Evolutionary conservation across 2,888 invertebrate species (phyloP).

Genomic region (Diarsia dahlii): DNA sequence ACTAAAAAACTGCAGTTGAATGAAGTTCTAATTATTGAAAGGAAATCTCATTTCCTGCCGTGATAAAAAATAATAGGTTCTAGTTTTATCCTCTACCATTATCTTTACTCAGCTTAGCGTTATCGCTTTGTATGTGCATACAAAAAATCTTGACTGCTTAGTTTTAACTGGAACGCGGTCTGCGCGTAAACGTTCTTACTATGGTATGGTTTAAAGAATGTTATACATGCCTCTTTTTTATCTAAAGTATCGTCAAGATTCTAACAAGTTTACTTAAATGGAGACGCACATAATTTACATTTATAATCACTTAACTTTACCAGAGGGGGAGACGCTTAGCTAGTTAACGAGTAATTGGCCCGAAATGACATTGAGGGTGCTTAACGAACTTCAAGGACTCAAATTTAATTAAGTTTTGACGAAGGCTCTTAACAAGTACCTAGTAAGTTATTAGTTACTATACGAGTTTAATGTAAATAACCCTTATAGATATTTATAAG

Average conservation of each 20-base stretch:
- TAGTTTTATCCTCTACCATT: slow-evolving; percentile 15
- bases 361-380: slow-evolving; percentile 39
- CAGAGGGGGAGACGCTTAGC: slow-evolving; percentile 12
- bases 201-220: slow-evolving; percentile 33
- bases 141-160: slow-evolving; percentile 23
- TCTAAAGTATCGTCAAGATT: slow-evolving; percentile 38
- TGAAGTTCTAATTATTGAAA: slow-evolving; percentile 29
- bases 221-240: slow-evolving; percentile 39
- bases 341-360: slow-evolving; percentile 39
- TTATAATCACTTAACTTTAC: slow-evolving; percentile 40
- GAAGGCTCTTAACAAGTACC: slow-evolving; percentile 18
- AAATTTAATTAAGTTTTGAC: slow-evolving; percentile 42
- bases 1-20: not conserved
- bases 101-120: slow-evolving; percentile 18
- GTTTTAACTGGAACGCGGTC: slow-evolving; percentile 31
- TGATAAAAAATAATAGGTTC: slow-evolving; percentile 21
- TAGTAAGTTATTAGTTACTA: slow-evolving; percentile 1
- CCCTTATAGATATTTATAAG: slow-evolving; percentile 26
- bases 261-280: slow-evolving; percentile 47
- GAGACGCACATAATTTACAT: slow-evolving; percentile 45
- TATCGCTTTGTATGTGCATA: slow-evolving; percentile 12
- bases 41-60: slow-evolving; percentile 12
- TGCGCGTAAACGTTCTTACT: slow-evolving; percentile 13
- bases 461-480: slow-evolving; percentile 29
- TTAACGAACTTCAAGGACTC: slow-evolving; percentile 41